These are phyloP conservation scores for Zophobas morio DNA, from an alignment of 1,140 invertebrate genomes.

Conservation along the genomic window DNA sequence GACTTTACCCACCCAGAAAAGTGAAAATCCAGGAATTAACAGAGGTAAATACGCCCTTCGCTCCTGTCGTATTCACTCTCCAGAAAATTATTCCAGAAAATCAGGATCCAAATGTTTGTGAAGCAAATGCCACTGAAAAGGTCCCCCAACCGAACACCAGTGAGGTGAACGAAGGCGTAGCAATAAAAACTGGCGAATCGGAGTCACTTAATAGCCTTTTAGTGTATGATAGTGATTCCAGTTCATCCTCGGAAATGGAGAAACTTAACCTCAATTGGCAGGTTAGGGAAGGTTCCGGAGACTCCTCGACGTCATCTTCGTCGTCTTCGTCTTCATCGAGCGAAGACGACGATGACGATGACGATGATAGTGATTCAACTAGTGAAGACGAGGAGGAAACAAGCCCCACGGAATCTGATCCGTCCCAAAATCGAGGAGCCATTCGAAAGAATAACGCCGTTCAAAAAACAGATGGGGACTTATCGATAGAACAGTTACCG, in stretches of 20 bases:
- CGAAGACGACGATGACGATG: slow-evolving; percentile 26
- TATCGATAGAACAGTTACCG: slow-evolving; percentile 73
- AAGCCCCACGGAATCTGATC: slow-evolving; percentile 32
- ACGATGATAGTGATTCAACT: background rate
- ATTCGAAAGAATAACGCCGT: slow-evolving; percentile 27
- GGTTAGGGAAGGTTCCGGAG: slow-evolving; percentile 4
- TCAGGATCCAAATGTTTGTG: background rate
- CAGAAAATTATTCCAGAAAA: background rate
- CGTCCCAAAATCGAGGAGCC: slow-evolving; percentile 14
- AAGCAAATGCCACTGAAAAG: background rate
- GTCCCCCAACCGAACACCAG: background rate
- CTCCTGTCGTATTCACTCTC: background rate
- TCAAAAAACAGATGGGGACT: slow-evolving; percentile 4
- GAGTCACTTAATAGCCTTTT: slow-evolving; percentile 50
- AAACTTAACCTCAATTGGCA: slow-evolving; percentile 27
- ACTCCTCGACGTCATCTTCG: slow-evolving; percentile 23
- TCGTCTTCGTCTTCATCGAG: slow-evolving; percentile 23
- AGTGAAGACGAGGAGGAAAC: slow-evolving; percentile 2
- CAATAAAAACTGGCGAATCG: slow-evolving; percentile 48
- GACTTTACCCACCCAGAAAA: background rate
- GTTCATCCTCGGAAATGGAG: slow-evolving; percentile 41
- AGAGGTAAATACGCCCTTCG: background rate
- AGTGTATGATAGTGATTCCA: slow-evolving; percentile 42
- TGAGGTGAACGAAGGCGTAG: slow-evolving; percentile 44
- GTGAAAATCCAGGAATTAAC: background rate